Evolutionary conservation across 2,888 invertebrate species (phyloP).

Genomic region (Eueremaeus valkanovi): DNA sequence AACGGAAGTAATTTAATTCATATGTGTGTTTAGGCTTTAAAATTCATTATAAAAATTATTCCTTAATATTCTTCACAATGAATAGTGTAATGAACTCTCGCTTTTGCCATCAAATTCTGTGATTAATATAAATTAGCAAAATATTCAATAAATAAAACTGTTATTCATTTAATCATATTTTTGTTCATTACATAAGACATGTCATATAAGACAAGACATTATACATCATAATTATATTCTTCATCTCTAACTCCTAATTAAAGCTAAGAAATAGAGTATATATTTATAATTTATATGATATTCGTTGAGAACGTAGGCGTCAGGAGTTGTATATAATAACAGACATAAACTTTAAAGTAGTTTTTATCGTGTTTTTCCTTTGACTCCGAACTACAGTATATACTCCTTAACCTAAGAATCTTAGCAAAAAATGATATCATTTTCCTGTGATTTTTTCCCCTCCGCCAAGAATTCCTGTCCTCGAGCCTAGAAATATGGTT

Average conservation of each 20-base stretch:
- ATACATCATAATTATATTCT: neutral
- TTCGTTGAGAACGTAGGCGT: neutral
- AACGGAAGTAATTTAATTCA: neutral
- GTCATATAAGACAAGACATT: too few relatives aligned
- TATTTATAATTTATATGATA: neutral
- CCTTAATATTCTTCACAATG: neutral
- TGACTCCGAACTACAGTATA: too few relatives aligned
- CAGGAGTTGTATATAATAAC: neutral
- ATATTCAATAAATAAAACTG: neutral
- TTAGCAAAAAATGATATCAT: too few relatives aligned
- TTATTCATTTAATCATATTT: neutral
- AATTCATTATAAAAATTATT: neutral
- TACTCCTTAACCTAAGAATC: too few relatives aligned
- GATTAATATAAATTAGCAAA: neutral
- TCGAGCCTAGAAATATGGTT: too few relatives aligned
- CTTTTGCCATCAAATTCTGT: neutral
- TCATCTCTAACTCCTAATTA: neutral
- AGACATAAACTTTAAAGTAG: too few relatives aligned
- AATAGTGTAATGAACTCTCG: slow-evolving; percentile 15
- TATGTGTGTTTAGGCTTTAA: neutral
- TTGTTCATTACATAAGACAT: neutral
- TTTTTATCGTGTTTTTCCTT: too few relatives aligned
- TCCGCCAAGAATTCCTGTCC: too few relatives aligned
- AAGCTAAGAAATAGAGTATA: neutral
- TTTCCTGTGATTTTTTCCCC: too few relatives aligned